phyloP scores from a whole-genome alignment of 64 coral and sea anemone genomes.

The Actinia equina region DNA sequence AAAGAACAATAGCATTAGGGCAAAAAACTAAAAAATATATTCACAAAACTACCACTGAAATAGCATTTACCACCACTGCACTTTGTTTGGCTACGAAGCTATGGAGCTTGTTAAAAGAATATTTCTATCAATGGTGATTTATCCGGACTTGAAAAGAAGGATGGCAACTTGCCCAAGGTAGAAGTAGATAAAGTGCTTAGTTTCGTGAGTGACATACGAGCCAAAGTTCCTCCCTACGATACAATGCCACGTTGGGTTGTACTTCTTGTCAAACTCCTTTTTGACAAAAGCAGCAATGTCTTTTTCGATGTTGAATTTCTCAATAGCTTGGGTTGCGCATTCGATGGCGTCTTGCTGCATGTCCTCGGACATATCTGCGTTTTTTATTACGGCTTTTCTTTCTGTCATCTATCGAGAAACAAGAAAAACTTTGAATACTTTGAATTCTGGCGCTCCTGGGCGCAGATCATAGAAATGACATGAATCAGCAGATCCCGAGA shows the following conservation, averaged over 20 bases:
- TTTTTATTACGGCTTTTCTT: slow-evolving; percentile 94
- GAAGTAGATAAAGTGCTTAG: slow-evolving; percentile 99
- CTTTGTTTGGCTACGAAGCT: not conserved
- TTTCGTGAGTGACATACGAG: slow-evolving; percentile 98
- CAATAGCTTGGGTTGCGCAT: slow-evolving; percentile 74
- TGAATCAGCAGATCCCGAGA: not conserved
- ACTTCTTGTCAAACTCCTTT: slow-evolving; percentile 99
- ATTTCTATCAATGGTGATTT: not conserved
- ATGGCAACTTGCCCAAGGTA: slow-evolving; percentile 99
- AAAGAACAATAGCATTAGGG: not conserved
- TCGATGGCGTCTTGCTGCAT: slow-evolving; percentile 97
- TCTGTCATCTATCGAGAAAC: slow-evolving; percentile 82
- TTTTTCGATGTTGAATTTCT: slow-evolving; percentile 99
- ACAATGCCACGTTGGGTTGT: slow-evolving; percentile 99
- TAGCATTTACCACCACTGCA: not conserved
- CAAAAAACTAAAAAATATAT: not conserved
- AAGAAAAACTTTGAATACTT: not conserved
- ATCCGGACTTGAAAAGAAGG: slow-evolving; percentile 95
- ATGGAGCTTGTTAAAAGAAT: not conserved
- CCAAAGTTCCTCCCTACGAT: slow-evolving; percentile 99
- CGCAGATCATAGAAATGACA: not conserved
- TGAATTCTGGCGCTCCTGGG: not conserved
- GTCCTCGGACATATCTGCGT: slow-evolving; percentile 98
- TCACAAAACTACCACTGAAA: not conserved
- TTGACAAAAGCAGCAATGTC: slow-evolving; percentile 96